phyloP scores from a whole-genome alignment of 2,797 vertebrate genomes.

The Aeoliscus strigatus region DNA sequence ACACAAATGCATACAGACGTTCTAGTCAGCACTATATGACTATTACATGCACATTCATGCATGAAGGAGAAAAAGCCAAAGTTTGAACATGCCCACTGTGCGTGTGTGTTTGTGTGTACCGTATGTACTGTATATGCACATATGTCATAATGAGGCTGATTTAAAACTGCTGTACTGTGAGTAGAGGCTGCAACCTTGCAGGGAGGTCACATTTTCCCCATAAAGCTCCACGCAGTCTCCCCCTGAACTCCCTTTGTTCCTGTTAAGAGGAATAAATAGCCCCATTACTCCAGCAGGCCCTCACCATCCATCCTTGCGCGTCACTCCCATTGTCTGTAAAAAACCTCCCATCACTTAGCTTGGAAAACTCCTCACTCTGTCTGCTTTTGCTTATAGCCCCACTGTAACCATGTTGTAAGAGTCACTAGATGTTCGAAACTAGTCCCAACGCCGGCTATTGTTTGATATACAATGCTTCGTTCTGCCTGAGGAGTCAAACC shows the following conservation, averaged over 20 bases:
- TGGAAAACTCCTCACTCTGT: conserved; percentile 23
- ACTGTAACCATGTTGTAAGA: conserved; percentile 9
- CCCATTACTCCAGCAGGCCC: conserved; percentile 52
- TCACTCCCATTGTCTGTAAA: conserved; percentile 43
- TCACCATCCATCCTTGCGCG: conserved; percentile 46
- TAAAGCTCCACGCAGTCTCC: conserved; percentile 37
- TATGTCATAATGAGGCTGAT: conserved; percentile 13
- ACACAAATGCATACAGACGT: too few species aligned
- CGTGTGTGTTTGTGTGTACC: too few species aligned
- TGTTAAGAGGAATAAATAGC: conserved; percentile 60
- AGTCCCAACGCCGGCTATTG: too few species aligned
- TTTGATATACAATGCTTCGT: too few species aligned
- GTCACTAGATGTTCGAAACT: too few species aligned
- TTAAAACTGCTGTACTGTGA: conserved; percentile 26
- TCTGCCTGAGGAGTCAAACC: too few species aligned
- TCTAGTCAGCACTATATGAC: too few species aligned
- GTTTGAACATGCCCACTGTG: too few species aligned
- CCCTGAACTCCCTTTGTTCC: conserved; percentile 52
- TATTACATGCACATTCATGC: too few species aligned
- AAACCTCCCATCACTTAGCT: conserved; percentile 12
- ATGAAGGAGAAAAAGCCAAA: too few species aligned
- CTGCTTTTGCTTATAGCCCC: too few species aligned
- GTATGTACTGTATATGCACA: too few species aligned
- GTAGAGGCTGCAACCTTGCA: conserved; percentile 43
- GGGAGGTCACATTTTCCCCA: conserved; percentile 53